These are phyloP conservation scores for Pocillopora grandis DNA, from an alignment of 92 coral and sea anemone species.

Conservation along the genomic window DNA sequence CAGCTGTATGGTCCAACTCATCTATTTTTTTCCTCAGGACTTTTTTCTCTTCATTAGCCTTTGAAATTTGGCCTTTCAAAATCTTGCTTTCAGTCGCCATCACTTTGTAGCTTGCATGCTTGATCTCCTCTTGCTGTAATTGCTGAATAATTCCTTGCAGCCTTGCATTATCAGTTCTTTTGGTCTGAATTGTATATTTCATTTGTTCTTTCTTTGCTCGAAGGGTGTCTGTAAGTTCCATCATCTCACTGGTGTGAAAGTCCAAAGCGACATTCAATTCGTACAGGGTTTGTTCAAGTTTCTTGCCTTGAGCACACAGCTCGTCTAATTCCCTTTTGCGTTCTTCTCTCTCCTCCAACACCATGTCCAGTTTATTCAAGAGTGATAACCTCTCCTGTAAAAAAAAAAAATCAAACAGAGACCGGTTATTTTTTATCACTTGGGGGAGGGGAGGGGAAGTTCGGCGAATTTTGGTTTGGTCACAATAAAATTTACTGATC, in stretches of 20 bases:
- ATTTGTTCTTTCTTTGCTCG: not conserved
- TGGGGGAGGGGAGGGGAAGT: no score
- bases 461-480: no score
- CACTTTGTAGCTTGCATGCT: not conserved
- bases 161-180: not conserved
- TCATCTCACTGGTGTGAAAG: constrained; percentile 9
- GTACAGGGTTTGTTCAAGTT: constrained; percentile 1
- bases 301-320: not conserved
- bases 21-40: not conserved
- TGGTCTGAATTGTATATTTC: not conserved
- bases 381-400: constrained; percentile 24
- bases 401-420: not conserved
- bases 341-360: constrained; percentile 9
- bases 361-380: constrained; percentile 11
- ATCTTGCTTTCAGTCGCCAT: constrained; percentile 16
- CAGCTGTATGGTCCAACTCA: not conserved
- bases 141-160: not conserved
- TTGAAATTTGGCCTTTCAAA: not conserved
- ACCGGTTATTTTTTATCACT: no score
- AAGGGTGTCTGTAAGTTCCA: not conserved
- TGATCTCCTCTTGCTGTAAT: constrained; percentile 4
- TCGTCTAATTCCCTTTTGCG: not conserved
- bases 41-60: not conserved
- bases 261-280: constrained; percentile 25
- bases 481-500: no score